Base-by-base conservation (phyloP, 1,140 invertebrate species). In the Hetaerina americana region DNA sequence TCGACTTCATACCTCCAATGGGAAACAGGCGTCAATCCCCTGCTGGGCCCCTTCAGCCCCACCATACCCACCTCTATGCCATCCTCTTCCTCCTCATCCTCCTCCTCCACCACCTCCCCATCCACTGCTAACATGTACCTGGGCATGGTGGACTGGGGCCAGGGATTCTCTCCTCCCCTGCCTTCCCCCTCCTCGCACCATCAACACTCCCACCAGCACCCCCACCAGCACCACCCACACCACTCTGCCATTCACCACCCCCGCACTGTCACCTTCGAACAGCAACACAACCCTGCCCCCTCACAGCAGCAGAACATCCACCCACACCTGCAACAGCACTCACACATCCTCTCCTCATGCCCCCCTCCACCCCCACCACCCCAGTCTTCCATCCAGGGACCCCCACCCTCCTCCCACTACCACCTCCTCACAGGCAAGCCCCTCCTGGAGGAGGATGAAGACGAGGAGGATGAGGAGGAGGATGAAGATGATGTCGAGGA, bases 41-140 rank as follows among this genome's bases (percentile, higher is more conserved):
- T 72, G 27, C 40, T 74, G 22, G 73, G 71, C 1, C 31, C 73
- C 22, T 74, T 74, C 66, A 72, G 71, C 68, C 73, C 73, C 5
- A 70, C 69, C 29, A n/a, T 57, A 12, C 40, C 40, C 40, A 57
- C 40, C 2, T 57, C 40, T 1, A 12, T 57, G 22, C 40, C 40
- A 12, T 57, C 40, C 22, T 57, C 40, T 57, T 57, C 40, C 40
- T 57, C 40, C 2, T 57, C 40, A 12, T 57, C 40, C 15, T 57
- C 40, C 22, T 25, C 66, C 15, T 25, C 25, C 15, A 25, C 66
- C 3, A 68, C 66, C 15, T 68, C 66, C 5, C 27, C 66, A 10
- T 40, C 69, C 6, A 29, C 69, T 22, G n/a, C 67, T 1, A 40
- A 27, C 24, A 70, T 70, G 69, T 70, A 70, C 69, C 69, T 70